These are phyloP conservation scores for Perdix hodgsoniae DNA, from an alignment of 2,797 vertebrate species.

Conservation along the genomic window DNA sequence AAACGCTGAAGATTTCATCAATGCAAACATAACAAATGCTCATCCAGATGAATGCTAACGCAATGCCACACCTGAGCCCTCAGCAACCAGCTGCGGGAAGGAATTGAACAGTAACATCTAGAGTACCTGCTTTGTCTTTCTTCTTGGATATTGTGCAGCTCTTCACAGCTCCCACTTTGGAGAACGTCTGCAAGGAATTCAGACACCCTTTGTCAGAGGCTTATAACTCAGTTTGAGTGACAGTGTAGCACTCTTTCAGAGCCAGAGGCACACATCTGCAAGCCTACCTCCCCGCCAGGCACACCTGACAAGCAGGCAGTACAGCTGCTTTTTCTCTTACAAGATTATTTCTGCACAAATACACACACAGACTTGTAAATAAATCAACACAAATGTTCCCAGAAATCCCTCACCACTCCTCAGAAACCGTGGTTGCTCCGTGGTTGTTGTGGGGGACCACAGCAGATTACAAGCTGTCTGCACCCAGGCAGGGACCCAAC, in stretches of 20 bases:
- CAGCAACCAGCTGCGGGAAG: not conserved
- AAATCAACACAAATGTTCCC: accelerated
- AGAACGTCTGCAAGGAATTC: slow-evolving; percentile 86
- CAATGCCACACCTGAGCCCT: slow-evolving; percentile 29
- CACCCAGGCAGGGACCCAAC: not conserved
- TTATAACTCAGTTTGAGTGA: not conserved
- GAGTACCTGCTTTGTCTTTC: slow-evolving; percentile 91
- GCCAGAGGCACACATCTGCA: not conserved
- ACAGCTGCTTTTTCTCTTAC: not conserved
- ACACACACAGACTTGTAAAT: not conserved
- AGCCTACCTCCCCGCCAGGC: not conserved
- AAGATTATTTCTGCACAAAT: not conserved
- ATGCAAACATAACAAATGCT: not conserved
- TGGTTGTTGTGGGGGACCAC: not conserved
- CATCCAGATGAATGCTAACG: slow-evolving; percentile 15
- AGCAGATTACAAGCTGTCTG: not conserved
- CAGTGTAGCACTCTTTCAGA: not conserved
- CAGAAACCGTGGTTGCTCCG: not conserved
- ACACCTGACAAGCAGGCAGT: not conserved
- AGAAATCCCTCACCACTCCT: not conserved
- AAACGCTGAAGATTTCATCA: not conserved
- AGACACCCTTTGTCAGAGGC: slow-evolving; percentile 49
- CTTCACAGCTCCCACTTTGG: slow-evolving; percentile 88
- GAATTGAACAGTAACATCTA: slow-evolving; percentile 48
- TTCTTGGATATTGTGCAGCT: slow-evolving; percentile 94